Percentiles rank a stretch among this genome's conserved stretches.
These are phyloP conservation scores for Hapalemur alaotrensis DNA, from an alignment of 2,797 vertebrate species.

Conservation along the genomic window DNA sequence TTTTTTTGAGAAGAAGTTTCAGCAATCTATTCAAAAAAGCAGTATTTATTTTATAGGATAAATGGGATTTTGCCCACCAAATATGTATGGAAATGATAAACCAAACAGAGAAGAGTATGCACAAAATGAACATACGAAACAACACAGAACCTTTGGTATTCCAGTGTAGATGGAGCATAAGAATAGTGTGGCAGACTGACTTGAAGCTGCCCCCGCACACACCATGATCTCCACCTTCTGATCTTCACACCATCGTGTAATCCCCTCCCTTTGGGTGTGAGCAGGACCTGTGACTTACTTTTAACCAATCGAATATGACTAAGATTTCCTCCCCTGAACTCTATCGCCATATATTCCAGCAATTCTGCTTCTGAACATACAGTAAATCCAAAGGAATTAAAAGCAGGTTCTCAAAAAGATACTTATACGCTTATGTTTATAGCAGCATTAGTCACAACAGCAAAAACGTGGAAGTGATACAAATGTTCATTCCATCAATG, in stretches of 20 bases:
- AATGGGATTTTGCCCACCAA: background rate
- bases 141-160: background rate
- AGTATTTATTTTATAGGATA: background rate
- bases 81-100: background rate
- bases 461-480: background rate
- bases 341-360: background rate
- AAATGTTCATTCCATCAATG: background rate
- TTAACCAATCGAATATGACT: background rate
- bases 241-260: background rate
- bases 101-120: background rate
- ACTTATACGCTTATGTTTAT: background rate
- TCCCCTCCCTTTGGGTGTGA: background rate
- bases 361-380: background rate
- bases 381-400: background rate
- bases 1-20: background rate
- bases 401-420: background rate
- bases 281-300: background rate
- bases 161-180: background rate
- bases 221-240: background rate
- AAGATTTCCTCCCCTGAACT: background rate
- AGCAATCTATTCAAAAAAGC: background rate
- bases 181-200: too few relatives aligned
- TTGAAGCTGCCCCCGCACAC: accelerated
- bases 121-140: background rate
- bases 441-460: background rate